phyloP scores from a whole-genome alignment of 2,888 invertebrate genomes.

The Drosophila kuntzei region DNA sequence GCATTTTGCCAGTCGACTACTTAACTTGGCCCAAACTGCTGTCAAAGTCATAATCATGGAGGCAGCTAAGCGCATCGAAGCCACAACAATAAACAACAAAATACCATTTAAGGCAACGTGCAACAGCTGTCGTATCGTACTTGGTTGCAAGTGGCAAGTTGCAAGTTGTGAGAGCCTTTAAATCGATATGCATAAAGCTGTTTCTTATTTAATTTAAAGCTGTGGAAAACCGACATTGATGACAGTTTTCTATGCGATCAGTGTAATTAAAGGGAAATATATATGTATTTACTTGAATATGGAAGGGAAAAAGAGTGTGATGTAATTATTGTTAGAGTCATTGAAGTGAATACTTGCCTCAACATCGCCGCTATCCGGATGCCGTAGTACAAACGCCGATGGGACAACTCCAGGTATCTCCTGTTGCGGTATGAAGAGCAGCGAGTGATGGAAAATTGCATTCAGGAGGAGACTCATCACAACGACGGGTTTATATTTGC shows the following conservation, averaged over 20 bases:
- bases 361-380: constrained; percentile 89
- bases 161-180: constrained; percentile 4
- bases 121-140: constrained; percentile 58
- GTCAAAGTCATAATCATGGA: constrained; percentile 32
- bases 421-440: constrained; percentile 92
- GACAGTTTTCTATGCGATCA: constrained; percentile 2
- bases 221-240: constrained; percentile 2
- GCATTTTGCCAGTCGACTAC: constrained; percentile 23
- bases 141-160: constrained; percentile 4
- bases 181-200: constrained; percentile 12
- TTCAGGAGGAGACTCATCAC: constrained; percentile 91
- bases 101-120: constrained; percentile 59
- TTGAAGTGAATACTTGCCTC: constrained; percentile 87
- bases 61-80: not conserved
- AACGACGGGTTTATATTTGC: constrained; percentile 93
- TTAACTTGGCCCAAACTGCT: constrained; percentile 35
- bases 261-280: constrained; percentile 9
- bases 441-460: constrained; percentile 92
- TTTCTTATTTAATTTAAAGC: constrained; percentile 6
- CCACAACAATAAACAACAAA: constrained; percentile 32
- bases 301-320: not conserved
- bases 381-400: constrained; percentile 91
- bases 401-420: constrained; percentile 92
- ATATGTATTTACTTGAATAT: not conserved
- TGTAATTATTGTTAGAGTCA: constrained; percentile 1